These are phyloP conservation scores for Nettapus auritus DNA, from an alignment of 2,113 vertebrate species.

Conservation along the genomic window DNA sequence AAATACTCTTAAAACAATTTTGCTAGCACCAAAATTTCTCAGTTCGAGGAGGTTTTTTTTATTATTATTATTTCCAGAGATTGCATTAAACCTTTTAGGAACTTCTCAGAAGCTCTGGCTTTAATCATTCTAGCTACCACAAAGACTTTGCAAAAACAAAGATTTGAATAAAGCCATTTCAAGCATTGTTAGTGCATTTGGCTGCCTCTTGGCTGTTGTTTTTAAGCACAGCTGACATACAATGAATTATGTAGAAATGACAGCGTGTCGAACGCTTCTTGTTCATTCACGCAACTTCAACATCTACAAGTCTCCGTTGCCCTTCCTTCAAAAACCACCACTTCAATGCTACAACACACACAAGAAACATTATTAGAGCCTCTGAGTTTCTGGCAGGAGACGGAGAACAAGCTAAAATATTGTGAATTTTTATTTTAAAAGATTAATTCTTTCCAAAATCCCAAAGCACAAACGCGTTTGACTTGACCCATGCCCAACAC, in stretches of 20 bases:
- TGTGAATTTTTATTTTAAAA: not conserved
- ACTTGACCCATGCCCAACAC: rapidly evolving
- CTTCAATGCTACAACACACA: not conserved
- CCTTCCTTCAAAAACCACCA: not conserved
- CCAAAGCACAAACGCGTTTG: not conserved
- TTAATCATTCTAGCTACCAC: not conserved
- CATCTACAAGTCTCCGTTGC: not conserved
- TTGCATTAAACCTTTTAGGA: not conserved
- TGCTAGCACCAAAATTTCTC: not conserved
- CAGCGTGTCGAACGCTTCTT: rapidly evolving
- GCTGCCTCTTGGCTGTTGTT: not conserved
- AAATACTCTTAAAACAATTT: not conserved
- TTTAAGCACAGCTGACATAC: not conserved
- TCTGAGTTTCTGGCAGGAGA: not conserved
- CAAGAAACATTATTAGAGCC: not conserved
- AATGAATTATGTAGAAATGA: rapidly evolving
- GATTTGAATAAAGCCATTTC: not conserved
- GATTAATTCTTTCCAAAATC: not conserved
- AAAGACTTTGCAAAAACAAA: not conserved
- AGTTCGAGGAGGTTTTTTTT: not conserved
- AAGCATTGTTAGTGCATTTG: not conserved
- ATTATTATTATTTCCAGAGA: not conserved
- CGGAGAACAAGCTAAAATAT: not conserved
- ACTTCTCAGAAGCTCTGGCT: not conserved
- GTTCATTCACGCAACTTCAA: rapidly evolving